These are phyloP conservation scores for Oncorhynchus gorbuscha DNA, from an alignment of 2,113 vertebrate species.

Conservation along the genomic window DNA sequence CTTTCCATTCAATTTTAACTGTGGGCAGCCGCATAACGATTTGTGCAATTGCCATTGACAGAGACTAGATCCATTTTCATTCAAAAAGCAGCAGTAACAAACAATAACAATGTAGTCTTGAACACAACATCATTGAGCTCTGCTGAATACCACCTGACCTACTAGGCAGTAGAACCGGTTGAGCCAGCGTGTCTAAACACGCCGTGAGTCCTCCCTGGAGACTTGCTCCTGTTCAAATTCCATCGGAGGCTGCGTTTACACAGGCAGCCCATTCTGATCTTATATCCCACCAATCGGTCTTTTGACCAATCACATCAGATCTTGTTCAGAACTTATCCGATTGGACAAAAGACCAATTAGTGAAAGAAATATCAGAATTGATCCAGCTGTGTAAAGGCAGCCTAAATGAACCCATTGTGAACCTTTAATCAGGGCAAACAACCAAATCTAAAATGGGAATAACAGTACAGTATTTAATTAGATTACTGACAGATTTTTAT, in stretches of 20 bases:
- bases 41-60: neutral
- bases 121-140: slow-evolving; percentile 17
- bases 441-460: too few relatives aligned
- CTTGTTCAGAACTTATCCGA: too few relatives aligned
- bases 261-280: too few relatives aligned
- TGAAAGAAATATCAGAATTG: too few relatives aligned
- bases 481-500: too few relatives aligned
- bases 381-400: too few relatives aligned
- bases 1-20: neutral
- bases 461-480: too few relatives aligned
- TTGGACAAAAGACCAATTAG: too few relatives aligned
- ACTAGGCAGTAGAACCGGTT: slow-evolving; percentile 63
- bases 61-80: slow-evolving; percentile 13
- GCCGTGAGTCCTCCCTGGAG: neutral
- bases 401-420: too few relatives aligned
- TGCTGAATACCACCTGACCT: slow-evolving; percentile 36
- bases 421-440: too few relatives aligned
- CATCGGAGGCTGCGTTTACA: neutral
- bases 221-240: neutral
- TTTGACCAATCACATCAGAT: too few relatives aligned
- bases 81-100: slow-evolving; percentile 7
- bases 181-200: slow-evolving; percentile 49
- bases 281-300: too few relatives aligned
- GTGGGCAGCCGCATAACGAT: neutral
- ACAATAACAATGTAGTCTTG: neutral